Base-by-base conservation (phyloP, 2,888 invertebrate species). In the Leucoma salicis region DNA sequence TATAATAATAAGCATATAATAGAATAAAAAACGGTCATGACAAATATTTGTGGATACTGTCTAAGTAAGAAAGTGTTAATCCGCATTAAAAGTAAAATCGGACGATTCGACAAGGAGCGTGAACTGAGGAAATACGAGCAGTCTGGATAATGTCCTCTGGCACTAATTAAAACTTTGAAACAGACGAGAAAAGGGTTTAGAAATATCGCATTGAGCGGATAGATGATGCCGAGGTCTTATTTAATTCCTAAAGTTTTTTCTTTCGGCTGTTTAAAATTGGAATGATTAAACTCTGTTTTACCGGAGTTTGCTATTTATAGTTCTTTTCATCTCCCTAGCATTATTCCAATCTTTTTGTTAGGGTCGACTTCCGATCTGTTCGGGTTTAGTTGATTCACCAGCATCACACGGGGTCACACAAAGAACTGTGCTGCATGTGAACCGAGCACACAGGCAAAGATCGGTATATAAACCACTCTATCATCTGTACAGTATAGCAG, bases 121-220 rank as follows among this genome's bases (percentile, higher is more conserved):
- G 64, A 70, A 66, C 63, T 66, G 61, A 66, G 74, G 70, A 76
- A 77, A 73, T 74, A 74, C 66, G 75, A 77, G 78, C 76, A 76
- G 72, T 65, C 69, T 72, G 81, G 76, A 76, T 86, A 87, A 86
- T 85, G 83, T 88, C 87, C 85, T 83, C 81, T 78, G 87, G 82
- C 84, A 84, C 84, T 87, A 87, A 88, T 87, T 88, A 87, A 88
- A 88, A 88, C 85, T 88, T 87, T 80, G 70, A 64, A 78, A 77
- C 75, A 69, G 70, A 70, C 72, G 75, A 70, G 80, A 79, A 86
- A 87, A 81, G 85, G 86, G 81, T 84, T 80, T 73, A 82, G 78
- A 85, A 87, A 85, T 84, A 84, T 84, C 70, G 80, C 83, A 65
- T 81, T 81, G 70, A 70, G 70, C 62, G 75, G 75, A 80, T 86